phyloP scores from a whole-genome alignment of 1,140 invertebrate species.

The Diachasmimorpha longicaudata region DNA sequence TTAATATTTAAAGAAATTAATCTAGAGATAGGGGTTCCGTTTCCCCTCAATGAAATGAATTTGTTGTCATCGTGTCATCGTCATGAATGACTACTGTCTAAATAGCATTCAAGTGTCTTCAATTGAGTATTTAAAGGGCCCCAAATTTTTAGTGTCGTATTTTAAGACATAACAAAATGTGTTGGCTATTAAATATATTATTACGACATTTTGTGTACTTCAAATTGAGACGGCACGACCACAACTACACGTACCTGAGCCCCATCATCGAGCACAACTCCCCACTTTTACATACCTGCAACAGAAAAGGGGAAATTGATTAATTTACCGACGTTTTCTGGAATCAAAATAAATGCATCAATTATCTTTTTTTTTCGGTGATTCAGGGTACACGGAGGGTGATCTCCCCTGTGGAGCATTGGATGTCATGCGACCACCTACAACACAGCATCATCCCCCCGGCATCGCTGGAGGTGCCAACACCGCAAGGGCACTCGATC shows the following conservation, averaged over 20 bases:
- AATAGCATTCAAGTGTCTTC: too few relatives aligned
- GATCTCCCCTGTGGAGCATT: not conserved
- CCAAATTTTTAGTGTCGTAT: too few relatives aligned
- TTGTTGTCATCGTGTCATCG: too few relatives aligned
- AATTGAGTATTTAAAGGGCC: too few relatives aligned
- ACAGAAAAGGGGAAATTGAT: slow-evolving; percentile 7
- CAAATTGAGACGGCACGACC: not conserved
- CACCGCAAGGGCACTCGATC: slow-evolving; percentile 56
- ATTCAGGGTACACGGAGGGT: not conserved
- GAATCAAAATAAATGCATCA: not conserved
- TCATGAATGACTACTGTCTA: too few relatives aligned
- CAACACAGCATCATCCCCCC: slow-evolving; percentile 16
- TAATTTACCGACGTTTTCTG: not conserved
- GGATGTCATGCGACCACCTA: slow-evolving; percentile 6
- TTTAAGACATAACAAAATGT: too few relatives aligned
- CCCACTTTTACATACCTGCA: not conserved
- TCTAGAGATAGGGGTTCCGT: too few relatives aligned
- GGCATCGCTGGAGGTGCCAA: slow-evolving; percentile 40
- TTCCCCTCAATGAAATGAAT: too few relatives aligned
- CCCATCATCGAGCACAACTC: not conserved
- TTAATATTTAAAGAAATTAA: too few relatives aligned
- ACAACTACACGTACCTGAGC: not conserved
- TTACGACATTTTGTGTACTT: too few relatives aligned
- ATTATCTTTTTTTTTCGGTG: not conserved
- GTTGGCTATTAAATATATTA: too few relatives aligned